Percentiles rank a stretch among this genome's conserved stretches.
Evolutionary conservation across 2,888 invertebrate species (phyloP).

Genomic region (Chrysopilus asiliformis): DNA sequence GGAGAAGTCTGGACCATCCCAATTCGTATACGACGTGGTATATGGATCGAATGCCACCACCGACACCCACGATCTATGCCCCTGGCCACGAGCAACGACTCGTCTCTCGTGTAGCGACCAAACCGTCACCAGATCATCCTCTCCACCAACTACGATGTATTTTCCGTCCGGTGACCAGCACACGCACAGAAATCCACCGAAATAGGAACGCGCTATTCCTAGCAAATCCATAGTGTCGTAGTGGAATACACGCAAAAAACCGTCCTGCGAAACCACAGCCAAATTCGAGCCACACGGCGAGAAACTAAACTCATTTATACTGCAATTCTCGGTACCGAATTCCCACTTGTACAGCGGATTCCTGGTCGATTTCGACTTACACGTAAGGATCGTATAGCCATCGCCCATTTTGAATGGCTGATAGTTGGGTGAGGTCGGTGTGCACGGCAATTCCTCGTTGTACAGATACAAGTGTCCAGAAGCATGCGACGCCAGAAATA

Average conservation of each 20-base stretch:
- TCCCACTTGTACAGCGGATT: conserved; percentile 93
- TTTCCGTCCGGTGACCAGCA: conserved; percentile 97
- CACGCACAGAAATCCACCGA: conserved; percentile 94
- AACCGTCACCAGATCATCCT: conserved; percentile 95
- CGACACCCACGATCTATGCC: conserved; percentile 96
- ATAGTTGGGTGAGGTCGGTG: conserved; percentile 82
- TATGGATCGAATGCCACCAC: conserved; percentile 90
- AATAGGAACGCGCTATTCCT: conserved; percentile 89
- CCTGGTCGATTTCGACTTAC: conserved; percentile 89
- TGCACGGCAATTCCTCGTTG: conserved; percentile 87
- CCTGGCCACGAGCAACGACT: conserved; percentile 94
- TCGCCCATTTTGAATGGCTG: conserved; percentile 92
- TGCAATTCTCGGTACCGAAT: conserved; percentile 64
- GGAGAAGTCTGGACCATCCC: conserved; percentile 41
- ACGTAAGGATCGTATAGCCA: conserved; percentile 86
- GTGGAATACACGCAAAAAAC: conserved; percentile 88
- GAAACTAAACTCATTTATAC: conserved; percentile 94
- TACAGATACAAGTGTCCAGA: conserved; percentile 97
- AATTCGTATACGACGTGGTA: conserved; percentile 57
- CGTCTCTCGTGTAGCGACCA: conserved; percentile 88
- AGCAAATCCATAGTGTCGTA: conserved; percentile 95
- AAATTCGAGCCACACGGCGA: conserved; percentile 87
- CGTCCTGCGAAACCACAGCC: conserved; percentile 90
- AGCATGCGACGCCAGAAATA: conserved; percentile 88
- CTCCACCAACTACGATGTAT: conserved; percentile 93